These are phyloP conservation scores for Autographa gamma DNA, from an alignment of 2,888 invertebrate genomes.

Conservation along the genomic window DNA sequence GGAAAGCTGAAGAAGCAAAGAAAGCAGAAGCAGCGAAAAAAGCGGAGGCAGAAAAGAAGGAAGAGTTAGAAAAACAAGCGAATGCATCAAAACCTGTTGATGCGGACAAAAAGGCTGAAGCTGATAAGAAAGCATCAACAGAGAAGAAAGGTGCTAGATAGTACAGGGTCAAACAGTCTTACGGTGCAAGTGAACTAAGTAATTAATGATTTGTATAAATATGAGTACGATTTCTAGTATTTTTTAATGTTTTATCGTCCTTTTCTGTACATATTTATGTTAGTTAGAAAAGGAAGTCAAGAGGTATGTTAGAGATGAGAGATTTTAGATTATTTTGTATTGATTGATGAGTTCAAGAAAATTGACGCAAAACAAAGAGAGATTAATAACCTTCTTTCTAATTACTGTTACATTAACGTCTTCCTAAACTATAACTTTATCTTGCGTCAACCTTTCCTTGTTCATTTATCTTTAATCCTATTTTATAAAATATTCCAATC, in stretches of 20 bases:
- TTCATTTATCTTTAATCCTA: slow-evolving; percentile 35
- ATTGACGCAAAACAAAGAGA: slow-evolving; percentile 43
- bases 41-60: slow-evolving; percentile 23
- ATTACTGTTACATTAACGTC: slow-evolving; percentile 18
- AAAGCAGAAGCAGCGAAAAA: slow-evolving; percentile 27
- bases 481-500: slow-evolving; percentile 48
- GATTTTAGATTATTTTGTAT: slow-evolving; percentile 47
- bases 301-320: slow-evolving; percentile 38
- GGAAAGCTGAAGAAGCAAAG: slow-evolving; percentile 33
- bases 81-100: slow-evolving; percentile 31
- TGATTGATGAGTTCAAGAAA: slow-evolving; percentile 16
- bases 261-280: slow-evolving; percentile 53
- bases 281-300: slow-evolving; percentile 39
- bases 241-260: slow-evolving; percentile 48
- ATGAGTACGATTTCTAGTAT: slow-evolving; percentile 55
- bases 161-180: slow-evolving; percentile 69
- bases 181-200: slow-evolving; percentile 51
- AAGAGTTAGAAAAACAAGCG: slow-evolving; percentile 21
- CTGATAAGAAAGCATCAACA: slow-evolving; percentile 30
- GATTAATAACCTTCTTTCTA: slow-evolving; percentile 7
- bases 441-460: slow-evolving; percentile 42
- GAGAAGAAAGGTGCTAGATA: slow-evolving; percentile 80
- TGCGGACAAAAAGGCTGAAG: slow-evolving; percentile 30
- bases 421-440: slow-evolving; percentile 29
- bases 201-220: slow-evolving; percentile 55